Conservation (phyloP, 2,113 vertebrate species). For the Ivindomyrus marchei region DNA sequence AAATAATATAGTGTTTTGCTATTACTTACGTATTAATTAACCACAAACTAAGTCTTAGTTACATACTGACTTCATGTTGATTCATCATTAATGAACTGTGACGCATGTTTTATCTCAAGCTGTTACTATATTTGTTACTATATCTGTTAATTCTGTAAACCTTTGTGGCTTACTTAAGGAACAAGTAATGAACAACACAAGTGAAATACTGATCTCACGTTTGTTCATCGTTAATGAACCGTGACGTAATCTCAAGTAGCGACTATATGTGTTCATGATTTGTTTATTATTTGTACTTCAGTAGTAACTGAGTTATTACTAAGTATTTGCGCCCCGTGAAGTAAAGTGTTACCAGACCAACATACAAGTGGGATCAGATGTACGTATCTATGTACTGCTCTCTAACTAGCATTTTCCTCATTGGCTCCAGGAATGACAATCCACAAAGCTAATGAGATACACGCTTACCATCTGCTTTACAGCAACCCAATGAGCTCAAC, state of each 20-base stretch:
- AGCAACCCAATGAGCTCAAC: constrained; percentile 32
- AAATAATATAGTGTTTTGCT: background rate
- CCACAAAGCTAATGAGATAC: background rate
- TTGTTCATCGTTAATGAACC: background rate
- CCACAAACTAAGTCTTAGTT: background rate
- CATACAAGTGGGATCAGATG: background rate
- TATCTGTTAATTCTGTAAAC: background rate
- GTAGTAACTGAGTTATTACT: background rate
- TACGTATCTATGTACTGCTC: background rate
- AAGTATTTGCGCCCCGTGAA: background rate
- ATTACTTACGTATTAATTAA: background rate
- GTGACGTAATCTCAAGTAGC: background rate
- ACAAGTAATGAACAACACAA: background rate
- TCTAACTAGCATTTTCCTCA: background rate
- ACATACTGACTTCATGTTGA: background rate
- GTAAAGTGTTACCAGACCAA: background rate
- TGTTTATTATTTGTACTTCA: background rate
- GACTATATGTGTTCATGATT: background rate
- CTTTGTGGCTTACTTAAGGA: background rate
- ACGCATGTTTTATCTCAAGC: background rate
- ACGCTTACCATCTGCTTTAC: background rate
- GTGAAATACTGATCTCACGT: background rate
- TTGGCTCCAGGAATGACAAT: background rate
- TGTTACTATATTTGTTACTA: background rate
- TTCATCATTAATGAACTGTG: background rate